These are phyloP conservation scores for Austrofundulus limnaeus DNA, from an alignment of 2,113 vertebrate species.

Conservation along the genomic window DNA sequence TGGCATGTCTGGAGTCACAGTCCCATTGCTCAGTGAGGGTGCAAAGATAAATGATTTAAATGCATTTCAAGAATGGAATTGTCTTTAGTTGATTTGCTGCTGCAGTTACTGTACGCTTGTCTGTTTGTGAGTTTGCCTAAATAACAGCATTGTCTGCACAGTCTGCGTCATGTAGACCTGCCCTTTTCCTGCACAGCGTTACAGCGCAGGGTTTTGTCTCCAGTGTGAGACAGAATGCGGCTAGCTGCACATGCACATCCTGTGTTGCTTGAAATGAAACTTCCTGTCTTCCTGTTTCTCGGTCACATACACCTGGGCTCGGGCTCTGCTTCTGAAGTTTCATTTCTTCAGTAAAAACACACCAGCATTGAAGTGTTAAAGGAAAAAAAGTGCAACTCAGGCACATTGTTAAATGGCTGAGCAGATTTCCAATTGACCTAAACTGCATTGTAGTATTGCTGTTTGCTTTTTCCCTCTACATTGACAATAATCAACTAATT, in stretches of 20 bases:
- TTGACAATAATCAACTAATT: background rate
- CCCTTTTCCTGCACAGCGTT: slow-evolving; percentile 15
- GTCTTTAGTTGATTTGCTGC: background rate
- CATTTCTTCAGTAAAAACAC: slow-evolving; percentile 53
- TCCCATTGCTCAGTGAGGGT: background rate
- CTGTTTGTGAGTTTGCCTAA: background rate
- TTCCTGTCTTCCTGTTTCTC: slow-evolving; percentile 72
- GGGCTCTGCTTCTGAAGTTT: slow-evolving; percentile 48
- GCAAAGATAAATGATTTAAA: background rate
- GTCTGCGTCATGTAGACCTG: background rate
- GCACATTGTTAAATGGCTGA: background rate
- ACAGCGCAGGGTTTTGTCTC: slow-evolving; percentile 19
- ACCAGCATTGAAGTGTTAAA: background rate
- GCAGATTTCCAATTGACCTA: background rate
- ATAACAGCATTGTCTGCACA: background rate
- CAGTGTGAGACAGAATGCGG: slow-evolving; percentile 18
- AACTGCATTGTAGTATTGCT: no score
- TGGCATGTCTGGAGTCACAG: background rate
- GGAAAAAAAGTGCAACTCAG: background rate
- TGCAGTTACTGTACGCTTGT: background rate
- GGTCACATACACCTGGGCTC: slow-evolving; percentile 66
- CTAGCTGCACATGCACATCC: slow-evolving; percentile 57
- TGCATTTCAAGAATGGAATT: background rate
- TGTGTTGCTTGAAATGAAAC: slow-evolving; percentile 61
- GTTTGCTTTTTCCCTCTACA: background rate